Conservation (phyloP, 2,797 vertebrate genomes). For the Rhinichthys osculus region DNA sequence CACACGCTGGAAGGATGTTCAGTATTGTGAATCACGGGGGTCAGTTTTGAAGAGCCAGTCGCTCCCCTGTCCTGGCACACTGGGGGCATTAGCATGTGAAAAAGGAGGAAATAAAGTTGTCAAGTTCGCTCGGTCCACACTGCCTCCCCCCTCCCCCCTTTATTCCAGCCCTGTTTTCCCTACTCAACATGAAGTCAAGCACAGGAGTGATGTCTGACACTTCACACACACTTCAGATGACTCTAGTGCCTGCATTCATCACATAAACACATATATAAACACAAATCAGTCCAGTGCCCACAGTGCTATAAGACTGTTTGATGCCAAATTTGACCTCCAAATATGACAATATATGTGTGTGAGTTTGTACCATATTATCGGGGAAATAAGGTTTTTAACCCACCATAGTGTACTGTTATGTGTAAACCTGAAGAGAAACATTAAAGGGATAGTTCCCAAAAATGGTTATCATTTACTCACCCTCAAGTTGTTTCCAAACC, state of each 20-base stretch:
- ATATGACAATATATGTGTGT: neutral
- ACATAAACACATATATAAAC: constrained; percentile 17
- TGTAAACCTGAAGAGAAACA: neutral
- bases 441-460: neutral
- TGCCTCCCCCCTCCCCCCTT: neutral
- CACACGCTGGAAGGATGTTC: constrained; percentile 44
- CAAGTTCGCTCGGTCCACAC: constrained; percentile 54
- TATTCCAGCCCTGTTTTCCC: constrained; percentile 31
- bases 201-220: constrained; percentile 2
- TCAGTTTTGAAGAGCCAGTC: constrained; percentile 53
- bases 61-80: constrained; percentile 37
- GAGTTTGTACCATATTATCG: neutral
- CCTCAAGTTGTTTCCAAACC: no score
- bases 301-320: neutral
- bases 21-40: constrained; percentile 35
- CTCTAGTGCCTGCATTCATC: neutral
- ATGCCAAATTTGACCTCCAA: no score
- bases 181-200: constrained; percentile 41
- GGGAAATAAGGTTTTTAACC: neutral
- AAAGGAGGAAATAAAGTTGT: constrained; percentile 76
- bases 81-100: constrained; percentile 72
- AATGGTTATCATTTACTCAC: no score
- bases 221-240: constrained; percentile 2
- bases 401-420: neutral
- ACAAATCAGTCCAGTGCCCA: neutral